Evolutionary conservation across 37 sponge, comb jelly and placozoan species (phyloP), one percentile per base, ranked within the genome.

Genomic region (Trichoplax adhaerens): DNA sequence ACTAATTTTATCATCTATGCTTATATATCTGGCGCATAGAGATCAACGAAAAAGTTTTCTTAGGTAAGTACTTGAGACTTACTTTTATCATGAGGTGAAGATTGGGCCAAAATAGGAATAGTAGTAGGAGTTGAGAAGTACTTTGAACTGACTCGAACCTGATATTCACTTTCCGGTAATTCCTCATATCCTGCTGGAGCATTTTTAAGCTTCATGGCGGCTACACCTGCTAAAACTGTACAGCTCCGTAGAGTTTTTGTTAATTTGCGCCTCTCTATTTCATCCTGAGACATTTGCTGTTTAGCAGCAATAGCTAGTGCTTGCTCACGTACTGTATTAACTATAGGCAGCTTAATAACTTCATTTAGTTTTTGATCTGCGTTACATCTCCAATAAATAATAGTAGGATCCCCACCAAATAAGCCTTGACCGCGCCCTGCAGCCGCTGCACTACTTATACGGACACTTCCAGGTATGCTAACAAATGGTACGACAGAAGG

Each of bases 211-310:
- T 56, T 47, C 60, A 87, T 56, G 10, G 53, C 58, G 2, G 63
- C 69, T 4, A 77, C 64, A 6, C 78, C 77, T 54, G 57, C 70
- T 46, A 74, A 60, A 6, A 87, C 63, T 3, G 81, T 56, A 29
- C 78, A 83, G 74, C 72, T 74, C 47, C 58, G 52, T 48, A 87
- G 55, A 50, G 84, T 72, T 7, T 63, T 68, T 1, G 88, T 77
- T 57, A 80, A 4, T 0, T n/a, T 4, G 46, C 78, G 73, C 49
- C 78, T 64, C 53, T 69, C 72, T 53, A 76, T 46, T 63, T 87
- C 88, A 0, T 54, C 60, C 7, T 48, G 29, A 8, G 69, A 67
- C 69, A 67, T 67, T 12, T 53, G 10, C 10, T 52, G 69, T 10
- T 67, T 48, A 12, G 69, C 12, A 8, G 48, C 10, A n/a, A 52